phyloP scores from a whole-genome alignment of 2,113 vertebrate genomes.

The Corydoras maculifer region DNA sequence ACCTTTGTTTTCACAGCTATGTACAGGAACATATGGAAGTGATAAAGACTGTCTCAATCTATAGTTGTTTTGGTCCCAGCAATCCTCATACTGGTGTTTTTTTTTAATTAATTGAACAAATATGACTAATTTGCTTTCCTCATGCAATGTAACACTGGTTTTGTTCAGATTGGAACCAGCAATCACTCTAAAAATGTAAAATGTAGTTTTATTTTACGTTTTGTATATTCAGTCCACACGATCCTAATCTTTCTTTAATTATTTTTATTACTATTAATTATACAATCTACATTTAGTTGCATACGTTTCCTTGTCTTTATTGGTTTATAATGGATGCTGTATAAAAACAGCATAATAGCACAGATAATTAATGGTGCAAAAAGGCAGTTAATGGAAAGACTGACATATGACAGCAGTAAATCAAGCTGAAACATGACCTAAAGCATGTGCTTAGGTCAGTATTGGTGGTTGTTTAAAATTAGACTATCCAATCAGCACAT shows the following conservation, averaged over 20 bases:
- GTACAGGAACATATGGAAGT: slow-evolving; percentile 55
- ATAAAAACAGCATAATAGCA: too few relatives aligned
- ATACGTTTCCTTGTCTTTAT: too few relatives aligned
- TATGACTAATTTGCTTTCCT: slow-evolving; percentile 55
- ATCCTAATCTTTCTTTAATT: too few relatives aligned
- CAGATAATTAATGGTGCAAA: slow-evolving; percentile 15
- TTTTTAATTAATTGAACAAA: slow-evolving; percentile 53
- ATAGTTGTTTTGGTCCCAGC: slow-evolving; percentile 31
- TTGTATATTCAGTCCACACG: slow-evolving; percentile 44
- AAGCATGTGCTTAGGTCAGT: slow-evolving; percentile 44
- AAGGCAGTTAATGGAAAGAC: slow-evolving; percentile 31
- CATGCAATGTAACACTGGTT: slow-evolving; percentile 26
- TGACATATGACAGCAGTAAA: slow-evolving; percentile 43
- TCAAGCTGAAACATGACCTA: slow-evolving; percentile 52
- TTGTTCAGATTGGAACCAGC: background rate
- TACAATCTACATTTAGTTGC: slow-evolving; percentile 35
- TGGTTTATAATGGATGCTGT: too few relatives aligned
- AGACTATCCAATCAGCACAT: slow-evolving; percentile 44
- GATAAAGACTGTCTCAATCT: slow-evolving; percentile 48
- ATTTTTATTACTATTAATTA: too few relatives aligned
- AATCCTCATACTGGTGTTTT: slow-evolving; percentile 43
- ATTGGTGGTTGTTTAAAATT: slow-evolving; percentile 58
- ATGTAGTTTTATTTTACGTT: slow-evolving; percentile 29
- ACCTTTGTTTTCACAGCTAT: slow-evolving; percentile 41
- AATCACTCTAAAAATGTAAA: slow-evolving; percentile 34